Evolutionary conservation across 92 coral and sea anemone genomes (phyloP).

Genomic region (Zoanthus gigantus): DNA sequence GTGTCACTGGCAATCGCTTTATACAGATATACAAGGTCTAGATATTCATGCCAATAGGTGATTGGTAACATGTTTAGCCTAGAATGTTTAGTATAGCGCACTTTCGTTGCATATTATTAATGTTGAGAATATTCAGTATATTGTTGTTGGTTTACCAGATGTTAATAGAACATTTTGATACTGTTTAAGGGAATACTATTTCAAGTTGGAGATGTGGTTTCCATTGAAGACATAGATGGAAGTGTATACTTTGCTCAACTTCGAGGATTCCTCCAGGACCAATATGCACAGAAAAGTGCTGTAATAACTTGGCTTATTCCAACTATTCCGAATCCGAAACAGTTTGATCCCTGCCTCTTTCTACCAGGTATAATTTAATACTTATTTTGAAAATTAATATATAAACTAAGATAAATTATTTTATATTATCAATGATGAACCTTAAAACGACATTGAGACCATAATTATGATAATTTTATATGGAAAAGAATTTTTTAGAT

Average conservation of each 20-base stretch:
- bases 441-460: too few relatives aligned
- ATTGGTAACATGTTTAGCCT: too few relatives aligned
- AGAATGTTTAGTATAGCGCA: too few relatives aligned
- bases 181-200: conserved; percentile 77
- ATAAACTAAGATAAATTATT: background rate
- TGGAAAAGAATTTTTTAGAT: too few relatives aligned
- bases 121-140: too few relatives aligned
- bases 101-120: too few relatives aligned
- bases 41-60: too few relatives aligned
- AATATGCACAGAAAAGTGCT: conserved; percentile 95
- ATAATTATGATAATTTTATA: too few relatives aligned
- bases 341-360: conserved; percentile 94
- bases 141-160: too few relatives aligned
- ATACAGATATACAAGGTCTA: too few relatives aligned
- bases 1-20: too few relatives aligned
- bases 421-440: background rate
- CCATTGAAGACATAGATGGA: conserved; percentile 94
- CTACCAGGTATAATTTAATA: conserved; percentile 76
- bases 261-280: conserved; percentile 94
- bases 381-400: background rate
- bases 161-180: background rate
- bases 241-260: conserved; percentile 88
- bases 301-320: conserved; percentile 98
- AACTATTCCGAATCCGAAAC: conserved; percentile 80
- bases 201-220: conserved; percentile 97